Base-by-base conservation (phyloP, 53 echinoderm and acorn worm species). In the Echinarachnius parma region DNA sequence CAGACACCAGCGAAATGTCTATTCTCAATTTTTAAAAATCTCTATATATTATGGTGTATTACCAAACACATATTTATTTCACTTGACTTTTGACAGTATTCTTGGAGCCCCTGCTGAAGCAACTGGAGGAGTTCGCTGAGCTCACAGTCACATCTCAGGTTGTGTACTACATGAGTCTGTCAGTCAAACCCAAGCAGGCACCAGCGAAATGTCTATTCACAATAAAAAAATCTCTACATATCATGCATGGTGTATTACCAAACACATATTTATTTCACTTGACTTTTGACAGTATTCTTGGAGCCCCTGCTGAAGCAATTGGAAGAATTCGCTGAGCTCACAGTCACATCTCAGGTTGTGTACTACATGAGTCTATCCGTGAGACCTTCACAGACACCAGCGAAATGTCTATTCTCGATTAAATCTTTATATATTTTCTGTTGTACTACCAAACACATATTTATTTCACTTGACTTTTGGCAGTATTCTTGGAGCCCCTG, bases 101-200 rank as follows among this genome's bases (percentile, higher is more conserved):
- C 52, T 66, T 96, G 39, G 76, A 87, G 45, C 96, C 96, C 29
- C 75, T 96, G 61, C 66, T 88, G 30, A 61, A 78, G 14, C 87
- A 76, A 42, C 62, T 96, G 56, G 65, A 75, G 5, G 82, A 81
- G 34, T 96, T 96, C 85, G 96, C 96, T 7, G 80, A 87, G 24
- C 91, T 96, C 57, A 60, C 84, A 0, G 83, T 96, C 16, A 77
- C 85, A 11, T 96, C 96, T 27, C 96, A 96, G 61, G 96, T 96
- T 4, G 78, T 96, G 21, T 83, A 96, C 82, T 96, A 87, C 86
- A 84, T 84, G 0, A 75, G 81, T 30, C 79, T 91, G 19, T 83
- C 89, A 28, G 68, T 94, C 64, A 90, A 71, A 28, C 89, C 94
- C 16, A 88, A 84, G 45, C 64, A 78, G 58, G 48, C 46, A 4